These are phyloP conservation scores for Tachysurus fulvidraco DNA, from an alignment of 2,113 vertebrate genomes.

Conservation along the genomic window DNA sequence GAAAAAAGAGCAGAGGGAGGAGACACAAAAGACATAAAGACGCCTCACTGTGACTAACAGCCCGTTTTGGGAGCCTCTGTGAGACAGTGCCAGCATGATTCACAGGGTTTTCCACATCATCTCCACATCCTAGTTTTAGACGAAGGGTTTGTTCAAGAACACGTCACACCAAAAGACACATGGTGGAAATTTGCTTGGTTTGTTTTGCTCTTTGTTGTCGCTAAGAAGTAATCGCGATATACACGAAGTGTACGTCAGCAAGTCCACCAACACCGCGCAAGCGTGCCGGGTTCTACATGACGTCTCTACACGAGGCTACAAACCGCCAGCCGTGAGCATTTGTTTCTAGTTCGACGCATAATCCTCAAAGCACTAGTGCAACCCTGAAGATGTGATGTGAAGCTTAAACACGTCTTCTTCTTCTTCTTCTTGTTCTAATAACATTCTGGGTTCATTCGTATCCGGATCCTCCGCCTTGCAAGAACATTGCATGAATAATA, in stretches of 20 bases:
- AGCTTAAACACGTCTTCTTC: neutral
- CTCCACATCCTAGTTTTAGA: neutral
- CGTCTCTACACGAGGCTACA: neutral
- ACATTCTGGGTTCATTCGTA: neutral
- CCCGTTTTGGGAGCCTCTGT: neutral
- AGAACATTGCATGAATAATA: too few species aligned
- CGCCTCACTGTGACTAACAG: neutral
- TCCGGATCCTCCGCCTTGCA: neutral
- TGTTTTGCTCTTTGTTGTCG: neutral
- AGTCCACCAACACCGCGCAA: neutral
- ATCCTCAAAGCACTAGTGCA: neutral
- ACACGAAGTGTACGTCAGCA: neutral
- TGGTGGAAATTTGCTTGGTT: neutral
- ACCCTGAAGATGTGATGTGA: too few species aligned
- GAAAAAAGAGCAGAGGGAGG: neutral
- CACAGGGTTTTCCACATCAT: conserved; percentile 16
- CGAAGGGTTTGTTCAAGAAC: neutral
- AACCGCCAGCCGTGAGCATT: neutral
- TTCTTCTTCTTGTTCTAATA: too few species aligned
- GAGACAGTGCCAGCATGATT: neutral
- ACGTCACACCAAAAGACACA: neutral
- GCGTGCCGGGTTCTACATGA: neutral
- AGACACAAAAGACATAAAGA: neutral
- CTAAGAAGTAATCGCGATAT: neutral
- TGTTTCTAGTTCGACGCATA: neutral